Percentiles rank a stretch among this genome's conserved stretches.
Conservation (phyloP, 2,888 invertebrate species). For the Aleiodes alternator region DNA sequence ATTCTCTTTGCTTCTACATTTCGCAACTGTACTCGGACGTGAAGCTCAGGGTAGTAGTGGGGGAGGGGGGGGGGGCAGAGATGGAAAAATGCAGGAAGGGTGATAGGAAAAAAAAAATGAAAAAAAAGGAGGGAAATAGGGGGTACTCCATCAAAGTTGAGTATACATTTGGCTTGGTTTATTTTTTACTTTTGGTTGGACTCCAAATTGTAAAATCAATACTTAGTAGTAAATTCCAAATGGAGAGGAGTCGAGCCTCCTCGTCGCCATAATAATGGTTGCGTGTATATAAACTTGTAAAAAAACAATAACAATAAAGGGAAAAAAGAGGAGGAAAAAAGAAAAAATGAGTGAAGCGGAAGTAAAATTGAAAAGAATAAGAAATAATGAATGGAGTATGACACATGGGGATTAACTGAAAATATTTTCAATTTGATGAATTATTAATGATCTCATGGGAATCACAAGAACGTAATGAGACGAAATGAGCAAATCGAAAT, state of each 20-base stretch:
- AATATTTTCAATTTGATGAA: slow-evolving; percentile 13
- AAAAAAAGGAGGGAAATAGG: slow-evolving; percentile 56
- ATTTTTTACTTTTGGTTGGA: slow-evolving; percentile 74
- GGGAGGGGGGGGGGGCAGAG: slow-evolving; percentile 15
- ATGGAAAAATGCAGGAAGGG: slow-evolving; percentile 39
- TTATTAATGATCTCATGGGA: too few relatives aligned
- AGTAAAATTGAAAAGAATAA: slow-evolving; percentile 48
- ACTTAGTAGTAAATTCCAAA: slow-evolving; percentile 74
- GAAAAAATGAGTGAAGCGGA: slow-evolving; percentile 11
- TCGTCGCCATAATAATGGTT: slow-evolving; percentile 36
- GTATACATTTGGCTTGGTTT: slow-evolving; percentile 72
- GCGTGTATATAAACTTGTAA: slow-evolving; percentile 43
- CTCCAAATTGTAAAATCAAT: slow-evolving; percentile 75
- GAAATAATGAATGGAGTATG: slow-evolving; percentile 11
- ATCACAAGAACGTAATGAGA: too few relatives aligned
- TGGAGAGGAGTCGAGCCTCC: slow-evolving; percentile 60
- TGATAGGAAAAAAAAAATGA: slow-evolving; percentile 10
- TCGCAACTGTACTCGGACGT: slow-evolving; percentile 46
- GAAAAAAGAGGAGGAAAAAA: slow-evolving; percentile 1
- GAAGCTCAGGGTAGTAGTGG: slow-evolving; percentile 41
- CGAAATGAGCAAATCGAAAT: slow-evolving; percentile 41
- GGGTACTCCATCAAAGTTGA: slow-evolving; percentile 74
- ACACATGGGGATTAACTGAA: slow-evolving; percentile 49
- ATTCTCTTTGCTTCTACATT: slow-evolving; percentile 44
- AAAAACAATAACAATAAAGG: slow-evolving; percentile 39